Base-by-base conservation (phyloP, 1,140 invertebrate genomes). In the Tetraneura akinire region DNA sequence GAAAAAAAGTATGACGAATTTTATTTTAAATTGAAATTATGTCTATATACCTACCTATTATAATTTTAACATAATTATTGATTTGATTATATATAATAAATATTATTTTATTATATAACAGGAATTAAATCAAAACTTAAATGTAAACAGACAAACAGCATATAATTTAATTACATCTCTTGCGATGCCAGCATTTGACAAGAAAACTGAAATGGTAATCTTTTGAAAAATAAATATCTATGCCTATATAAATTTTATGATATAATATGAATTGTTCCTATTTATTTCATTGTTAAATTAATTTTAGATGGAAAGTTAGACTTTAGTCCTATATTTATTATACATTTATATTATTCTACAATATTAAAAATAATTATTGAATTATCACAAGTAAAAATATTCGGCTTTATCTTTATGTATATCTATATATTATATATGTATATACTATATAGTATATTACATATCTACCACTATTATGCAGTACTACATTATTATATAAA, bases 111-210 rank as follows among this genome's bases (percentile, higher is more conserved):
- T 32, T 18, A 2, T 26, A 13, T 57, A 16, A 16, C 21, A 81
- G 80, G 80, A 81, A 55, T 51, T 73, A 5, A 26, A 81, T 81
- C 80, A 81, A 71, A 81, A 80, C 53, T 60, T 51, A 47, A 80
- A 57, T 60, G 37, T 81, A 14, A 68, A 80, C 47, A 53, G 55
- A 49, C 73, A 80, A 42, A 68, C 71, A 29, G 51, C 23, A 16
- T 47, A 81, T 45, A 70, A 81, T 21, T 80, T 81, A 14, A 73
- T 80, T 18, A 62, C 74, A 23, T 70, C 76, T 8, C 37, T 80
- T 47, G 74, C 81, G 13, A 68, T 55, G 62, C 76, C 81, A 21
- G 81, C 76, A 23, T 80, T 80, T 14, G 74, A 80, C 26, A 51
- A 60, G 37, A 80, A 53, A 81, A 80, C 64, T 16, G 53, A 76